Evolutionary conservation across 1,140 invertebrate genomes (phyloP).

Genomic region (Apis mellifera): Amel_HAv3.1 CM009944.2:7974501-7975000

Average conservation of each 20-base stretch:
- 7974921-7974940: constrained; percentile 20
- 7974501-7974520: too few relatives aligned
- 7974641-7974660: not conserved
- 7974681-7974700: not conserved
- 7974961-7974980: not conserved
- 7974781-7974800: not conserved
- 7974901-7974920: constrained; percentile 33
- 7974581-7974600: not conserved
- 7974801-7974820: not conserved
- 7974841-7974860: not conserved
- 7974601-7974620: not conserved
- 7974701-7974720: not conserved
- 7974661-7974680: constrained; percentile 15
- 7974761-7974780: not conserved
- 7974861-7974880: constrained; percentile 22
- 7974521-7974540: too few relatives aligned
- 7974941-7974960: not conserved
- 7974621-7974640: not conserved
- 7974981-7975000: not conserved
- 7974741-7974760: not conserved
- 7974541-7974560: too few relatives aligned
- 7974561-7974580: too few relatives aligned
- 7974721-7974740: not conserved
- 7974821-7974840: constrained; percentile 28
- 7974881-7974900: constrained; percentile 9